Evolutionary conservation across 2,888 invertebrate genomes (phyloP), one percentile per base, ranked within the genome.

Genomic region (Ophion slaviceki): DNA sequence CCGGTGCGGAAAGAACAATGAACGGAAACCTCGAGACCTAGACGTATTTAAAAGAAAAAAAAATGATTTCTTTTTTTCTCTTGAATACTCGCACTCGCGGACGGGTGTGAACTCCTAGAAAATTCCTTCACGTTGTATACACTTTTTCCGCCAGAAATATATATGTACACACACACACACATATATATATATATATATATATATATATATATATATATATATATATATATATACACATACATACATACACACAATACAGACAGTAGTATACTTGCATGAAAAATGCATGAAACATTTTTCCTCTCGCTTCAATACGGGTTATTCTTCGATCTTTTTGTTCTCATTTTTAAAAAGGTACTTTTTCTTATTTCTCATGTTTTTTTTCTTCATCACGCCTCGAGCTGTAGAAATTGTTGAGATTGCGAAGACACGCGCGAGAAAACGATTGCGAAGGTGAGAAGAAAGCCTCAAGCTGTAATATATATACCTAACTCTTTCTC

Each of bases 401-500:
- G 74, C 62, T 40, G 61, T 20, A 68, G 71, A 82, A 79, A 82
- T 86, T 82, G 85, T 86, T 80, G 66, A 62, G 82, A 86, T 75
- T 85, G 76, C 62, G 32, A 76, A 75, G 67, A 82, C 71, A 80
- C 72, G 68, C 36, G 78, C 68, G 59, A 68, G 24, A 45, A 57
- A 80, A 68, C 83, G 83, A 83, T 77, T 83, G 68, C 64, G 78
- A 77, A 61, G 71, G 57, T 74, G 72, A 68, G 71, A 76, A 80
- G 74, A 72, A 45, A 75, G 80, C 83, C 83, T 70, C 80, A 74
- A 83, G 86, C 83, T 74, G 83, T 80, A 80, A 83, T 86, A 86
- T 86, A 80, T 47, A 64, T 47, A 72, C 68, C 53, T 36, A 53
- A n/a, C 17, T 53, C 53, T 40, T 24, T 45, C 20, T 40, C n/a